Conservation (phyloP, 2,113 vertebrate genomes). For the Monopterus albus region DNA sequence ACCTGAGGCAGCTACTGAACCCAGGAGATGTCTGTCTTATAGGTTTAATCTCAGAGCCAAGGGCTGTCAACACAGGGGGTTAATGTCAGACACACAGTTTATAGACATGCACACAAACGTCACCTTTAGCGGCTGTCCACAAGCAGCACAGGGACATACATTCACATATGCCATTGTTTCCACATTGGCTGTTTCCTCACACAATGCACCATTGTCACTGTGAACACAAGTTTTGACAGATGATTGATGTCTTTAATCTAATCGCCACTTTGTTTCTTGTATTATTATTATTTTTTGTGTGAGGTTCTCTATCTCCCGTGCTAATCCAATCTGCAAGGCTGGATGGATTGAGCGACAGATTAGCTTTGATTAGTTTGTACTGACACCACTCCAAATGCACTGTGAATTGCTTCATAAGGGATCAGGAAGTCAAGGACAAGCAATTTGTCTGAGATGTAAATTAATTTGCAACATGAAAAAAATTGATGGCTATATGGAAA, state of each 20-base stretch:
- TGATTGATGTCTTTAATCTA: slow-evolving; percentile 67
- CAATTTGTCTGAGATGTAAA: slow-evolving; percentile 78
- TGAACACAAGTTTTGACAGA: not conserved
- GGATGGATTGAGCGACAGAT: slow-evolving; percentile 62
- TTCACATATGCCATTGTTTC: slow-evolving; percentile 28
- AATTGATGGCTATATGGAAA: slow-evolving; percentile 74
- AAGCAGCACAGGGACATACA: slow-evolving; percentile 20
- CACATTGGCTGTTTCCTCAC: slow-evolving; percentile 15
- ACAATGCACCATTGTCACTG: not conserved
- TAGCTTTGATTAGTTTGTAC: slow-evolving; percentile 42
- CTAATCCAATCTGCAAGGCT: slow-evolving; percentile 54
- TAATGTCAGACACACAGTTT: slow-evolving; percentile 59
- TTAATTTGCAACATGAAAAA: slow-evolving; percentile 75
- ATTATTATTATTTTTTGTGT: slow-evolving; percentile 63
- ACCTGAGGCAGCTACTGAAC: slow-evolving; percentile 46
- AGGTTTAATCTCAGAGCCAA: slow-evolving; percentile 40
- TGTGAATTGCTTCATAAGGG: slow-evolving; percentile 36
- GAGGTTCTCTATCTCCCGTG: slow-evolving; percentile 52
- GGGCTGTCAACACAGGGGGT: slow-evolving; percentile 55
- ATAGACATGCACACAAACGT: slow-evolving; percentile 15
- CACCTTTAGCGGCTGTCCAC: slow-evolving; percentile 33
- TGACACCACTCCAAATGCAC: slow-evolving; percentile 34
- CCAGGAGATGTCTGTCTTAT: slow-evolving; percentile 44
- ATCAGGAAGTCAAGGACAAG: slow-evolving; percentile 75
- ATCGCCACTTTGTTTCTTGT: slow-evolving; percentile 41